Evolutionary conservation across 2,113 vertebrate genomes (phyloP).

Genomic region (Arizona elegans): DNA sequence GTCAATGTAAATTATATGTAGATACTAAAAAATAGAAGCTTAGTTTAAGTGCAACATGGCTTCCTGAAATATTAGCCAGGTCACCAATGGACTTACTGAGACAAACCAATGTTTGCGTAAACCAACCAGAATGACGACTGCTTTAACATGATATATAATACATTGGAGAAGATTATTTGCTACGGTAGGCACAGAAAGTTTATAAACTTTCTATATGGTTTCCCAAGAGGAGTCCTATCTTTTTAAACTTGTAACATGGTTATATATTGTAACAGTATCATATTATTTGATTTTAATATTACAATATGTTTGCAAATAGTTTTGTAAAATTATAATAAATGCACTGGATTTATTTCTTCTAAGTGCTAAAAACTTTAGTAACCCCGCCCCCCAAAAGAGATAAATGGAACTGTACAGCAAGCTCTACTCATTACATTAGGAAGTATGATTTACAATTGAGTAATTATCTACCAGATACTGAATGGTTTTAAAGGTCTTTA

Average conservation of each 20-base stretch:
- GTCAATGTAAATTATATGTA: neutral
- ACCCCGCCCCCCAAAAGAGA: slow-evolving; percentile 11
- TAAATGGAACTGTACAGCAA: slow-evolving; percentile 67
- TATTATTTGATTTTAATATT: slow-evolving; percentile 60
- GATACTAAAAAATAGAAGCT: neutral
- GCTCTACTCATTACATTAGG: slow-evolving; percentile 71
- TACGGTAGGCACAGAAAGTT: slow-evolving; percentile 51
- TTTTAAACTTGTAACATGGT: slow-evolving; percentile 66
- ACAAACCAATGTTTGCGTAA: neutral
- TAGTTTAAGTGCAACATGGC: neutral
- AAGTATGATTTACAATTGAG: slow-evolving; percentile 72
- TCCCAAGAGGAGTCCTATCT: slow-evolving; percentile 52
- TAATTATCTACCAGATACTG: slow-evolving; percentile 71
- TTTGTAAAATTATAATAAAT: slow-evolving; percentile 65
- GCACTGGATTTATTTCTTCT: slow-evolving; percentile 68
- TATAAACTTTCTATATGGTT: slow-evolving; percentile 41
- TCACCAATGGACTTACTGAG: neutral
- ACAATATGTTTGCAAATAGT: slow-evolving; percentile 44
- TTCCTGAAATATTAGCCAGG: neutral
- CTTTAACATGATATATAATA: neutral
- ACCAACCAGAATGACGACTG: neutral
- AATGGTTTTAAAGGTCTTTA: slow-evolving; percentile 71
- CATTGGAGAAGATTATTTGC: neutral
- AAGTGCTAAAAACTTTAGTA: slow-evolving; percentile 65
- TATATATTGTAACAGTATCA: slow-evolving; percentile 63